phyloP scores from a whole-genome alignment of 2,888 invertebrate genomes.

The Drosophila ustulata region DNA sequence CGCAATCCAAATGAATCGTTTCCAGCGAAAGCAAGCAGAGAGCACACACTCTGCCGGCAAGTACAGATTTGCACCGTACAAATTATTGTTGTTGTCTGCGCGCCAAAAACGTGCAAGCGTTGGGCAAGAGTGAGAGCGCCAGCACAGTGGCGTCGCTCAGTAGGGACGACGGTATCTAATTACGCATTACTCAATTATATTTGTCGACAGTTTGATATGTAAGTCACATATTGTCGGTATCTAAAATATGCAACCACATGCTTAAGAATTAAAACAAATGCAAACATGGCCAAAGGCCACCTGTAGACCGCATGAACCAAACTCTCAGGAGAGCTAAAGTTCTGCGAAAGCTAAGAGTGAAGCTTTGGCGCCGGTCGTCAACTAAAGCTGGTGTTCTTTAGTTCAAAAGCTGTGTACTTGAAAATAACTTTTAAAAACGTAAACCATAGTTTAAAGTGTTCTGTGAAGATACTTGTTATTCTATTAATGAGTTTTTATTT shows the following conservation, averaged over 20 bases:
- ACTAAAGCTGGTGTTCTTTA: neutral
- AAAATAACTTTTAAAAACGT: neutral
- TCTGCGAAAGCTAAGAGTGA: conserved; percentile 21
- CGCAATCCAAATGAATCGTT: conserved; percentile 33
- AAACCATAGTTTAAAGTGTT: no score
- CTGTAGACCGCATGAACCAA: conserved; percentile 34
- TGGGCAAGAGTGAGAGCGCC: conserved; percentile 28
- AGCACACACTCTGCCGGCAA: conserved; percentile 61
- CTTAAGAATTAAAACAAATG: neutral
- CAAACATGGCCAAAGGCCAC: conserved; percentile 30
- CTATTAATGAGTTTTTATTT: no score
- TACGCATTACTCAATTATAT: conserved; percentile 6
- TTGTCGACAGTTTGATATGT: conserved; percentile 13
- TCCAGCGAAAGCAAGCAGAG: conserved; percentile 8
- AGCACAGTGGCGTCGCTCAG: conserved; percentile 32
- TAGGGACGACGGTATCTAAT: neutral
- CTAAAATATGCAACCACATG: neutral
- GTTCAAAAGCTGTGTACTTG: neutral
- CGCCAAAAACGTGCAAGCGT: conserved; percentile 65
- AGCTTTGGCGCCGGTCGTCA: conserved; percentile 12
- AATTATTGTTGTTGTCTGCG: conserved; percentile 54
- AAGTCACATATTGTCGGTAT: neutral
- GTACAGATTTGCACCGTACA: conserved; percentile 29
- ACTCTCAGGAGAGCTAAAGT: conserved; percentile 3
- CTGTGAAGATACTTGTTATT: neutral